These are phyloP conservation scores for Agrochola lychnidis DNA, from an alignment of 2,888 invertebrate genomes.

Conservation along the genomic window DNA sequence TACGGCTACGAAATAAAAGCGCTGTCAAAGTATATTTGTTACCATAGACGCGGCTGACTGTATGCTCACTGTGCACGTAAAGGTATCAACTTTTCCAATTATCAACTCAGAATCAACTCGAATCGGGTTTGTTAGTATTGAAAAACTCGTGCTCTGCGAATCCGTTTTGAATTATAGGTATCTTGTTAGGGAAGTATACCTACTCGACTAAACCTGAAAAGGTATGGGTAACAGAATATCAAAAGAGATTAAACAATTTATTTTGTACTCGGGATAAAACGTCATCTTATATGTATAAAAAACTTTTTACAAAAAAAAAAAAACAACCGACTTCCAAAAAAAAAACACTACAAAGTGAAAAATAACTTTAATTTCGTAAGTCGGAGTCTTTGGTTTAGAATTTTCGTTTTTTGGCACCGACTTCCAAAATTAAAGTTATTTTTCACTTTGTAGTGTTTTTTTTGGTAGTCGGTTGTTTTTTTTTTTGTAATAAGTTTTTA, in stretches of 20 bases:
- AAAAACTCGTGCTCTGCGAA: slow-evolving; percentile 25
- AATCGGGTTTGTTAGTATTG: slow-evolving; percentile 44
- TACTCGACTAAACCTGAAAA: too few species aligned
- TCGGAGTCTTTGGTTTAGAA: too few species aligned
- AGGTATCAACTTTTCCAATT: slow-evolving; percentile 56
- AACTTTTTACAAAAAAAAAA: too few species aligned
- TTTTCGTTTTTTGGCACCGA: too few species aligned
- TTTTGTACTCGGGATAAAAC: background rate
- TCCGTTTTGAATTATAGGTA: slow-evolving; percentile 20
- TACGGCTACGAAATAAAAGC: background rate
- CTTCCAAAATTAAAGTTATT: too few species aligned
- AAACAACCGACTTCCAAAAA: too few species aligned
- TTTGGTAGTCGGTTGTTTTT: too few species aligned
- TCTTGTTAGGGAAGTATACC: slow-evolving; percentile 8
- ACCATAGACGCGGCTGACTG: background rate
- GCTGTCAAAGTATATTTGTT: background rate
- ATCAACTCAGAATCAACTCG: slow-evolving; percentile 41
- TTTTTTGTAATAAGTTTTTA: too few species aligned
- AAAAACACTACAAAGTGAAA: too few species aligned
- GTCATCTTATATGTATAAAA: too few species aligned
- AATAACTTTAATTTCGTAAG: too few species aligned
- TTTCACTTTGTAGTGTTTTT: too few species aligned
- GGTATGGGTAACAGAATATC: background rate
- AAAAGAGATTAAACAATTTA: background rate
- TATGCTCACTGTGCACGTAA: slow-evolving; percentile 18